Base-by-base conservation (phyloP, 2,888 invertebrate species). In the Oeneis ivallda region DNA sequence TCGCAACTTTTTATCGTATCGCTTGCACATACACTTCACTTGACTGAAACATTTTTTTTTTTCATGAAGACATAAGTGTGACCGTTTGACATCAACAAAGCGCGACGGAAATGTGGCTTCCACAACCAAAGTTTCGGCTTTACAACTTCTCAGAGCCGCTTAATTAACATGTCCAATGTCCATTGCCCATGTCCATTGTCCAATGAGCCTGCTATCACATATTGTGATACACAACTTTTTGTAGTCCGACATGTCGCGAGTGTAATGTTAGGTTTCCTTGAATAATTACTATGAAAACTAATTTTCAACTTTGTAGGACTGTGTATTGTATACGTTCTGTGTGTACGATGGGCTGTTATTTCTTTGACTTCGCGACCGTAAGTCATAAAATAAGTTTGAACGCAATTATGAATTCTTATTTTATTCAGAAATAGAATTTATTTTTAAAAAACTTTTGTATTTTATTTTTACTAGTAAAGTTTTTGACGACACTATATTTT, bases 201-300 rank as follows among this genome's bases (percentile, higher is more conserved):
- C n/a, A n/a, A n/a, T n/a, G n/a, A n/a, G n/a, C n/a, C n/a, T n/a
- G n/a, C n/a, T n/a, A n/a, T n/a, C n/a, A n/a, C n/a, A n/a, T n/a
- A n/a, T n/a, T n/a, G n/a, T n/a, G 8, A 8, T 15, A 17, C 15
- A 15, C 13, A 34, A 53, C 8, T 15, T 34, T 54, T 15, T 39
- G 54, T 39, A 17, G 15, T 9, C 15, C 9, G 37, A 54, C 9
- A 39, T 17, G 54, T 54, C 54, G 54, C 37, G 2, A 39, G 15
- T 54, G 37, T 37, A 37, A 0, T 9, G 15, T 17, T 10, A 39
- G 0, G 15, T 39, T 52, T 37, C 34, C 32, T 39, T 50, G 50
- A 54, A 54, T 50, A 50, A 60, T 59, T 47, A 34, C 60, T 60
- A 50, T 49, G 50, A 50, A 60, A 50, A 60, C 60, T 60, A 60